Conservation (phyloP, 1,140 invertebrate genomes). For the Eupristina koningsbergeri region DNA sequence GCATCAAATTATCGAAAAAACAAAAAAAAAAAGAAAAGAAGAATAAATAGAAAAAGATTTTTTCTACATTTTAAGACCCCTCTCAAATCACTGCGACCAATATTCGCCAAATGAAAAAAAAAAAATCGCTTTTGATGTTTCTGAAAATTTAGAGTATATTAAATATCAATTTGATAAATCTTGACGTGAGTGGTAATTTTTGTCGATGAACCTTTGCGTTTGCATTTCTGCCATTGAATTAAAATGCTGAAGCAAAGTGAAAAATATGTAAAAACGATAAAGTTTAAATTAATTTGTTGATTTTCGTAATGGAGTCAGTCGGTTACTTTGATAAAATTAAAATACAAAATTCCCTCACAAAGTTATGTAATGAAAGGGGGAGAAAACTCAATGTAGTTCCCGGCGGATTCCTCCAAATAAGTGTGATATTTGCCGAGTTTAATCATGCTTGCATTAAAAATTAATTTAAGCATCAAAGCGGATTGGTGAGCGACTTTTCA, state of each 20-base stretch:
- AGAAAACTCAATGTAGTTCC: background rate
- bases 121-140: no score
- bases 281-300: constrained; percentile 9
- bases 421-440: background rate
- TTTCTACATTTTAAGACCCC: no score
- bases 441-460: constrained; percentile 2
- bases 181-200: background rate
- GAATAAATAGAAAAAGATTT: no score
- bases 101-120: no score
- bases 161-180: background rate
- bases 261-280: background rate
- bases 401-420: background rate
- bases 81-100: no score
- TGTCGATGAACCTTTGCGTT: background rate
- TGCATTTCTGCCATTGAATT: no score
- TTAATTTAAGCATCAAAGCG: background rate
- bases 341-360: background rate
- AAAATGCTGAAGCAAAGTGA: background rate
- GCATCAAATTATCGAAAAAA: no score
- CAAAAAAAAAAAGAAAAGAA: no score
- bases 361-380: background rate
- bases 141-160: background rate
- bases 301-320: background rate
- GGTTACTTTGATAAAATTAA: background rate
- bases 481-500: background rate